phyloP scores from a whole-genome alignment of 2,888 invertebrate genomes.

The Sinhomidia bicolor region DNA sequence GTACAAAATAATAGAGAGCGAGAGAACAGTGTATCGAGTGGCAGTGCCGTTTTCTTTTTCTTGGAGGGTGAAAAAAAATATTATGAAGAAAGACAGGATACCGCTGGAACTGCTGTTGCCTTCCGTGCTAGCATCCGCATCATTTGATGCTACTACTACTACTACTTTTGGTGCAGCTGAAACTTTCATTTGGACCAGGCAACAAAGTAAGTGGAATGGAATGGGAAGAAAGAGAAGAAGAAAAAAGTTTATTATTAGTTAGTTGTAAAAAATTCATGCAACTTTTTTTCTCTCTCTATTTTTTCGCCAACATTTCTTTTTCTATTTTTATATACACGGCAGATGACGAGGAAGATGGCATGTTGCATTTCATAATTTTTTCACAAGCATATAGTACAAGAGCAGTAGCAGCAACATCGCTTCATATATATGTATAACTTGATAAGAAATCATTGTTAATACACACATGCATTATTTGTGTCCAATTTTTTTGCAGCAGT shows the following conservation, averaged over 20 bases:
- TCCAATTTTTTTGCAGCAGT: no score
- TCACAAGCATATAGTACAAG: neutral
- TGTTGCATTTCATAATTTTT: constrained; percentile 13
- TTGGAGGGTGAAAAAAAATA: constrained; percentile 23
- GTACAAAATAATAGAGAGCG: neutral
- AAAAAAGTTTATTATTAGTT: no score
- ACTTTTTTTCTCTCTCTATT: neutral
- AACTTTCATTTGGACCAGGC: neutral
- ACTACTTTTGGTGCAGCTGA: neutral
- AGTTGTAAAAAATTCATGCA: constrained; percentile 13
- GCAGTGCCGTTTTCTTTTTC: neutral
- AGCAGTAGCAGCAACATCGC: neutral
- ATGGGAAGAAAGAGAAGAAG: neutral
- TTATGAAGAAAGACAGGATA: constrained; percentile 36
- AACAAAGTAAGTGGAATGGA: constrained; percentile 34
- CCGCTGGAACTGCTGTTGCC: neutral
- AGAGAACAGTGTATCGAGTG: neutral
- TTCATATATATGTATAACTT: neutral
- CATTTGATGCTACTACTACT: neutral
- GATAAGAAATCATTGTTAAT: no score
- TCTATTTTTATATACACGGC: no score
- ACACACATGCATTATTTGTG: no score
- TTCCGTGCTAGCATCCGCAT: neutral
- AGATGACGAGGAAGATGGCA: neutral
- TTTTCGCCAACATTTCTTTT: neutral